Evolutionary conservation across 1,140 invertebrate species (phyloP).

Genomic region (Oncopeltus fasciatus): DNA sequence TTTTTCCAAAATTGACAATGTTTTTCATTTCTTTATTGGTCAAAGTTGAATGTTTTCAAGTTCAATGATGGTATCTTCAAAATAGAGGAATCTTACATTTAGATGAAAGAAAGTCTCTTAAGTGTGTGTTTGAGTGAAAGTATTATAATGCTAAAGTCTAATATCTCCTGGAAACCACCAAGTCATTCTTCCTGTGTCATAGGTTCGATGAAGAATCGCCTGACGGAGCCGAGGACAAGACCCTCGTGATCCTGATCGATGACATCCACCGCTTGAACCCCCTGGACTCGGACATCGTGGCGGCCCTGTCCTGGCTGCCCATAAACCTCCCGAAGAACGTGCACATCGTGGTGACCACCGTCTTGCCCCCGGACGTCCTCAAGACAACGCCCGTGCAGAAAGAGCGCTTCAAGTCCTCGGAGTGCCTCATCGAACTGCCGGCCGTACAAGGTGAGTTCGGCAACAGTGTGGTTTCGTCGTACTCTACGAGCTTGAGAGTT

Average conservation of each 20-base stretch:
- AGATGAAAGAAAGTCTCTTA: no score
- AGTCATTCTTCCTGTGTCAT: no score
- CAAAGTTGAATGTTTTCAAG: no score
- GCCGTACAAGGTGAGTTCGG: constrained; percentile 28
- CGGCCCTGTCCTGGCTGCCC: constrained; percentile 62
- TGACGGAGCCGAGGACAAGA: constrained; percentile 25
- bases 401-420: constrained; percentile 49
- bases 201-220: not conserved
- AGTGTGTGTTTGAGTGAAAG: no score
- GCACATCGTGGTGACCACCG: constrained; percentile 55
- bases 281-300: constrained; percentile 59
- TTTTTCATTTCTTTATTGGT: no score
- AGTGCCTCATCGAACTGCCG: constrained; percentile 50
- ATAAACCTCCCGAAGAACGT: constrained; percentile 60
- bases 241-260: constrained; percentile 61
- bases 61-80: no score
- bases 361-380: constrained; percentile 52
- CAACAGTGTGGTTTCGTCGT: no score
- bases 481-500: no score
- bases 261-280: constrained; percentile 65
- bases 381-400: constrained; percentile 61
- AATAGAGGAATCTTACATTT: no score
- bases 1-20: no score
- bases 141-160: no score
- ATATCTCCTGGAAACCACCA: no score